phyloP scores from a whole-genome alignment of 1,140 invertebrate genomes.

The Tigriopus japonicus region DNA sequence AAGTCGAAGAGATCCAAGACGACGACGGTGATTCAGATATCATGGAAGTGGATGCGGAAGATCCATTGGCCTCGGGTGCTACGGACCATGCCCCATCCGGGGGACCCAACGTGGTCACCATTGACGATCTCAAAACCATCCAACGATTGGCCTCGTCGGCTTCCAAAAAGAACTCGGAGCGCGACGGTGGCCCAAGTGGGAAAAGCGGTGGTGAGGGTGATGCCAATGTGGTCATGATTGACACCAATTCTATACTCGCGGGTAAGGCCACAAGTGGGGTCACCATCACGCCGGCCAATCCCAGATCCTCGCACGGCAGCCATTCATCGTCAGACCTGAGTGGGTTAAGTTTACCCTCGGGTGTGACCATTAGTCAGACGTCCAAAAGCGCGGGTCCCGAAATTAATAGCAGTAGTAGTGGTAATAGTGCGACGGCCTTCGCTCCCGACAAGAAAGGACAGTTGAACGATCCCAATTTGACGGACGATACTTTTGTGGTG shows the following conservation, averaged over 20 bases:
- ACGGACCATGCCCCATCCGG: not conserved
- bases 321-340: not conserved
- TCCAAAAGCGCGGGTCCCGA: not conserved
- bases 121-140: conserved; percentile 8
- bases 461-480: conserved; percentile 28
- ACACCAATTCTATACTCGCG: conserved; percentile 8
- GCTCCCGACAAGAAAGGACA: not conserved
- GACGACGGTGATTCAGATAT: conserved; percentile 11
- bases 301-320: not conserved
- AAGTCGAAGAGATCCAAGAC: conserved; percentile 12
- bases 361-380: conserved; percentile 12
- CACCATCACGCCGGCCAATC: conserved; percentile 9
- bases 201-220: too few relatives aligned
- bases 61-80: not conserved
- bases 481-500: conserved; percentile 73
- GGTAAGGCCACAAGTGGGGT: conserved; percentile 3
- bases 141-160: conserved; percentile 3
- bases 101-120: conserved; percentile 10
- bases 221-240: not conserved
- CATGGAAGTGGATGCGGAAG: conserved; percentile 11
- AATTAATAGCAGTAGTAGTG: not conserved
- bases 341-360: not conserved
- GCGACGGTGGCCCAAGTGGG: not conserved
- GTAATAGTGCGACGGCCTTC: not conserved
- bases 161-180: not conserved